These are phyloP conservation scores for Lepus americanus DNA, from an alignment of 2,113 vertebrate species.

Conservation along the genomic window DNA sequence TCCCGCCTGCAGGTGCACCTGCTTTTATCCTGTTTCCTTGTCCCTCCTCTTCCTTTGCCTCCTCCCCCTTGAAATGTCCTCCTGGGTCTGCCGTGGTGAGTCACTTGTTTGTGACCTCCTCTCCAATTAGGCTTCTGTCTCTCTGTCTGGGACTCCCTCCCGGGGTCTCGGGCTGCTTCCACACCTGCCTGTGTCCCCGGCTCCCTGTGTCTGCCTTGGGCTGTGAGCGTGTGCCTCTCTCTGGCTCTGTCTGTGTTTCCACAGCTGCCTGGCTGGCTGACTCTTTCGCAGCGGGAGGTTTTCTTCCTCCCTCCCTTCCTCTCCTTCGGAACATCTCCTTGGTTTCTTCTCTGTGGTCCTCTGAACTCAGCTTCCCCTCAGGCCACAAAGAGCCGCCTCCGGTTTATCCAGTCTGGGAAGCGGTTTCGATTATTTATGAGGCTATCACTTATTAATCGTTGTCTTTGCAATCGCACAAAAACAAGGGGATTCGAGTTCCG, in stretches of 20 bases:
- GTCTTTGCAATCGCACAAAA: conserved; percentile 55
- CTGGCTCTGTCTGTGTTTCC: neutral
- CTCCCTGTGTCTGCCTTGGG: neutral
- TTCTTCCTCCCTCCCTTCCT: neutral
- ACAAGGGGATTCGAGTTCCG: neutral
- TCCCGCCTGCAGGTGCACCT: rapidly evolving
- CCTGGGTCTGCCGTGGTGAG: too few relatives aligned
- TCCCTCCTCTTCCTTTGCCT: neutral
- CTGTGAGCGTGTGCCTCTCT: neutral
- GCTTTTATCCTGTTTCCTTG: neutral
- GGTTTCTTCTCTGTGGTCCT: neutral
- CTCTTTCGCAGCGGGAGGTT: too few relatives aligned
- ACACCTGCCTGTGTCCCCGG: rapidly evolving
- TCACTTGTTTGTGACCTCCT: neutral
- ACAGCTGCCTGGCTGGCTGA: neutral
- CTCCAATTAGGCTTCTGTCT: too few relatives aligned
- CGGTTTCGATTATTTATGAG: conserved; percentile 25
- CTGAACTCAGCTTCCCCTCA: neutral
- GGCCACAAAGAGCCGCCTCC: neutral
- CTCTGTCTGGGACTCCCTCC: neutral
- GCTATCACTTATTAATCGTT: neutral
- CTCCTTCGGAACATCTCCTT: neutral
- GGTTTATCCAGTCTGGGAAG: neutral
- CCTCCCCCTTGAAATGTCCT: neutral
- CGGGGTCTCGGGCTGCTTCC: rapidly evolving